phyloP scores from a whole-genome alignment of 92 coral and sea anemone species.

The Plumapathes pennacea region DNA sequence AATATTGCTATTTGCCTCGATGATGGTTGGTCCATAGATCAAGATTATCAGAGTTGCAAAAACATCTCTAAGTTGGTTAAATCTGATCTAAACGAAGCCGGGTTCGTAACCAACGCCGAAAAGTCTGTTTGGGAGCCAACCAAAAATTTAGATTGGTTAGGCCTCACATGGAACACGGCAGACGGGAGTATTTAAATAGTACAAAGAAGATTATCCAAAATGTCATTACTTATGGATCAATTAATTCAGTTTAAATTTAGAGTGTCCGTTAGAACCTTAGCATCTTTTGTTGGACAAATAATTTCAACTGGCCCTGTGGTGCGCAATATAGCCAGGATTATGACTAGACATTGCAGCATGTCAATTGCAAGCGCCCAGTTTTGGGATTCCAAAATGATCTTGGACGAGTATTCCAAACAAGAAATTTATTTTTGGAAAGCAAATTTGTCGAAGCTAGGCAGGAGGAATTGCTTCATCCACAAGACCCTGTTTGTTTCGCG shows the following conservation, averaged over 20 bases:
- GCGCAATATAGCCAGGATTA: slow-evolving; percentile 30
- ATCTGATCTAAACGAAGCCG: slow-evolving; percentile 16
- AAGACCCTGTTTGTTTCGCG: slow-evolving; percentile 3
- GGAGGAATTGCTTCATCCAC: background rate
- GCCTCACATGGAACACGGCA: slow-evolving; percentile 34
- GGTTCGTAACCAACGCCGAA: slow-evolving; percentile 48
- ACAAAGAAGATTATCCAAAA: slow-evolving; percentile 31
- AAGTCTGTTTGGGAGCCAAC: slow-evolving; percentile 46
- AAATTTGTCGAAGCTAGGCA: background rate
- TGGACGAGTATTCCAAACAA: slow-evolving; percentile 46
- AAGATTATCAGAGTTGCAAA: background rate
- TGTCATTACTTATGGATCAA: slow-evolving; percentile 1
- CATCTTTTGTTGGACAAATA: slow-evolving; percentile 45
- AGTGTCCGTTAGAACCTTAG: slow-evolving; percentile 30
- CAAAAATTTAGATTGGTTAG: slow-evolving; percentile 47
- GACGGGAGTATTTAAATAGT: slow-evolving; percentile 38
- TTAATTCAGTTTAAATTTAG: background rate
- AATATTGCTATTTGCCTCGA: slow-evolving; percentile 42
- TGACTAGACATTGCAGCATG: slow-evolving; percentile 54
- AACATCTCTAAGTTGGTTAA: slow-evolving; percentile 1
- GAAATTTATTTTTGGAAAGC: slow-evolving; percentile 24
- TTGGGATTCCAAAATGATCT: slow-evolving; percentile 32
- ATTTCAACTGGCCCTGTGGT: slow-evolving; percentile 39
- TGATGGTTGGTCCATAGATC: slow-evolving; percentile 11
- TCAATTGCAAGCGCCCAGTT: slow-evolving; percentile 32